Evolutionary conservation across 1,140 invertebrate species (phyloP), one percentile per base, ranked within the genome.

Genomic region (Apis florea): DNA sequence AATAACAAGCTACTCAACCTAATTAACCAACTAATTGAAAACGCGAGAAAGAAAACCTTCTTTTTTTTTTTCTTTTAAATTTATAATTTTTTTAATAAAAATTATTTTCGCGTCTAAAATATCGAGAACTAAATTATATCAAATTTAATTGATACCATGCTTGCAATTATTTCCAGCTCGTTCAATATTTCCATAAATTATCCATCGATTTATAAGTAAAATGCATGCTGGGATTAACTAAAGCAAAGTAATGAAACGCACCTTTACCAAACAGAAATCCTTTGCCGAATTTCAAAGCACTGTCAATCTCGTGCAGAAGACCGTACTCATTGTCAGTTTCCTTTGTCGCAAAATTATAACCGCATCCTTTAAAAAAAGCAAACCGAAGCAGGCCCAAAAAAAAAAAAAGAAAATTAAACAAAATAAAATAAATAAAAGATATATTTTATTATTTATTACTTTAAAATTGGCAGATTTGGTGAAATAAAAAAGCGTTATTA

Each of bases 301-400:
- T 93, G 92, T 96, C 95, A 90, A 96, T 96, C 94, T 96, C 95
- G 92, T 94, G 94, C 92, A 96, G 94, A 87, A 96, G 93, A 93
- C 95, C 95, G 79, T 87, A 92, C 49, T 89, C 89, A 90, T 87
- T 90, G 84, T 83, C 80, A 90, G 79, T 88, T 79, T 83, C 82
- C 82, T 85, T 88, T 79, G 86, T 72, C 74, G 83, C 77, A 70
- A 86, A 88, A 84, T 77, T 85, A 89, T 82, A 87, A 85, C 79
- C 83, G 82, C 70, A 84, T 82, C 86, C 83, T 85, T 87, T 77
- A 90, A 90, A 84, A 90, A 89, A 91, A 93, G 90, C 92, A 88
- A 91, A 85, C 89, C 78, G 76, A 82, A 83, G 49, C 74, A 56
- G 75, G 79, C 54, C 68, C 69, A 69, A 82, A 70, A 78, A 70